Percentiles rank a stretch among this genome's conserved stretches.
Evolutionary conservation across 2,113 vertebrate genomes (phyloP).

Genomic region (Fregetta grallaria): DNA sequence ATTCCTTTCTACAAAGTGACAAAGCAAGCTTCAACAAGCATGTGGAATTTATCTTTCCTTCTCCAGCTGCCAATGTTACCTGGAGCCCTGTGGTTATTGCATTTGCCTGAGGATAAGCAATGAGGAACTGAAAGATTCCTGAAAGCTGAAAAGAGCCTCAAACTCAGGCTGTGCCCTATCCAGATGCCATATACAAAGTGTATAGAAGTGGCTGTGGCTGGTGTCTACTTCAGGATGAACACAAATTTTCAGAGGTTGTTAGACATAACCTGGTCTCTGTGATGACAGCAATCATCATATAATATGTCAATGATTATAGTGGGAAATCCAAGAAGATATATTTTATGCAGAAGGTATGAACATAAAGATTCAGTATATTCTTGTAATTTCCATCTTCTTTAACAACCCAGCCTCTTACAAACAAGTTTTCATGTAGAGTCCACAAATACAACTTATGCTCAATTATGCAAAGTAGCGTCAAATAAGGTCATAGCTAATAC

Average conservation of each 20-base stretch:
- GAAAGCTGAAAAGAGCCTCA: not conserved
- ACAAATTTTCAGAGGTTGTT: not conserved
- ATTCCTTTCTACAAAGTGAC: not conserved
- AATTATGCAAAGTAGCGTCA: not conserved
- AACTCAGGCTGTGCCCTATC: not conserved
- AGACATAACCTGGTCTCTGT: not conserved
- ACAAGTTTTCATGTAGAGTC: not conserved
- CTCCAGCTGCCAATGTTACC: not conserved
- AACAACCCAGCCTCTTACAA: not conserved
- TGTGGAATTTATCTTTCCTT: not conserved
- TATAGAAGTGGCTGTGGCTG: not conserved
- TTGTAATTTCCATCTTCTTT: not conserved
- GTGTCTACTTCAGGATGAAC: not conserved
- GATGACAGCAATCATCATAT: not conserved
- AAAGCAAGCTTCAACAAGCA: conserved; percentile 2
- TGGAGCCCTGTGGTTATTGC: not conserved
- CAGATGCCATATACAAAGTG: not conserved
- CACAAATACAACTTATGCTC: not conserved
- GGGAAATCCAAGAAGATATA: not conserved
- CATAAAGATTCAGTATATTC: not conserved
- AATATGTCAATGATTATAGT: accelerated
- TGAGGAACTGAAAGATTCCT: not conserved
- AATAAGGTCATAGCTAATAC: not conserved
- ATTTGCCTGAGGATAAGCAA: conserved; percentile 8
- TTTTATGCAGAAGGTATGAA: not conserved